Evolutionary conservation across 2,888 invertebrate genomes (phyloP).

Genomic region (Acanthosepion pharaonis): DNA sequence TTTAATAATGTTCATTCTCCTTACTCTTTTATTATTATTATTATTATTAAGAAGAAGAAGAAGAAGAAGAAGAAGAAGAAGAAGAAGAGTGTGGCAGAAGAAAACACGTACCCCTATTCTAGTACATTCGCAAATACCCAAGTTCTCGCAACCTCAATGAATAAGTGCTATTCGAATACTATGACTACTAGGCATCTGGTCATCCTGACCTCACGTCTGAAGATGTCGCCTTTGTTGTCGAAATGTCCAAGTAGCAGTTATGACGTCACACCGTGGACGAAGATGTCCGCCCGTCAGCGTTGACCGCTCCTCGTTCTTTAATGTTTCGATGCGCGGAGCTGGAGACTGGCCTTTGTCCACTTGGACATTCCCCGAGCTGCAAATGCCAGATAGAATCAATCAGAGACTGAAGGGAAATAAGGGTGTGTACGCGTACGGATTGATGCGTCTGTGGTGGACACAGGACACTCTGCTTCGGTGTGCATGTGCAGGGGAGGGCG

Average conservation of each 20-base stretch:
- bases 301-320: slow-evolving; percentile 33
- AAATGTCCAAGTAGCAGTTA: neutral
- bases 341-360: neutral
- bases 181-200: neutral
- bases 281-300: neutral
- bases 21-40: no score
- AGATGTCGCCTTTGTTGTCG: slow-evolving; percentile 2
- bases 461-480: neutral
- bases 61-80: no score
- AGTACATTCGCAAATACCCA: neutral
- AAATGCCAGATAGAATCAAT: neutral
- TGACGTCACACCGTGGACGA: neutral
- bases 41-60: no score
- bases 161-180: neutral
- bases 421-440: neutral
- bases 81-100: no score
- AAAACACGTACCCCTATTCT: neutral
- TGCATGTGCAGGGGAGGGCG: neutral
- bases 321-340: neutral
- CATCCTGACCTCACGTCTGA: neutral
- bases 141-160: neutral
- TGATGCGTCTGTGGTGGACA: neutral
- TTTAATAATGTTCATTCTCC: no score
- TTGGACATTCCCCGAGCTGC: neutral
- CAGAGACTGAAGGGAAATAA: neutral